Evolutionary conservation across 2,888 invertebrate species (phyloP), one percentile per base, ranked within the genome.

Genomic region (Eurytoma adleriae): DNA sequence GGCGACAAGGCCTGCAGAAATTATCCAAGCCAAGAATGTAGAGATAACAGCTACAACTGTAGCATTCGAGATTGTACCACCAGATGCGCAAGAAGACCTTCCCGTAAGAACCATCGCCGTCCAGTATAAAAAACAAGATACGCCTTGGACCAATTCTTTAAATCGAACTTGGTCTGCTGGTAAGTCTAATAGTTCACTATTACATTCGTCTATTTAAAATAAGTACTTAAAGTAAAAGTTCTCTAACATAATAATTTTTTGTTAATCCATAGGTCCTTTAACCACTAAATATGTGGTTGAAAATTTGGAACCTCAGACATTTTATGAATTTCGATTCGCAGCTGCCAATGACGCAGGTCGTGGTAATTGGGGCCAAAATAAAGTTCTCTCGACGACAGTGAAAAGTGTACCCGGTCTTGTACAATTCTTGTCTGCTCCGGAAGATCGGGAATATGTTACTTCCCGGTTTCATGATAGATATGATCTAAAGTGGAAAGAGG

Each of bases 21-120:
- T 97, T 13, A 90, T 92, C 14, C 93, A 96, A 90, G 95, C 94
- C 0, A 93, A 92, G 84, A 93, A 95, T 85, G 93, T 93, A 79
- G 93, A 93, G 79, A 92, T 96, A 50, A 96, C 96, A 0, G 97
- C 97, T 0, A 97, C 97, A 4, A 96, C 96, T 12, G 94, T 97
- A 64, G 94, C 94, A 72, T 97, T 97, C 90, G 93, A 93, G 67
- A 94, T 98, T 71, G 92, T 94, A 2, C 95, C 95, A 0, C 97
- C 97, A 0, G 91, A 93, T 2, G 93, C 94, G 84, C 94, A 95
- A 83, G 93, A 94, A 78, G 97, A 96, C 14, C 92, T 97, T 75
- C 96, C 96, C 2, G 93, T 96, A 61, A 92, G 93, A 78, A 94
- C 95, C 0, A 95, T 94, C 87, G 93, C 93, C 16, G 95, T 95